These are phyloP conservation scores for Ispidina picta DNA, from an alignment of 2,797 vertebrate species.

Conservation along the genomic window DNA sequence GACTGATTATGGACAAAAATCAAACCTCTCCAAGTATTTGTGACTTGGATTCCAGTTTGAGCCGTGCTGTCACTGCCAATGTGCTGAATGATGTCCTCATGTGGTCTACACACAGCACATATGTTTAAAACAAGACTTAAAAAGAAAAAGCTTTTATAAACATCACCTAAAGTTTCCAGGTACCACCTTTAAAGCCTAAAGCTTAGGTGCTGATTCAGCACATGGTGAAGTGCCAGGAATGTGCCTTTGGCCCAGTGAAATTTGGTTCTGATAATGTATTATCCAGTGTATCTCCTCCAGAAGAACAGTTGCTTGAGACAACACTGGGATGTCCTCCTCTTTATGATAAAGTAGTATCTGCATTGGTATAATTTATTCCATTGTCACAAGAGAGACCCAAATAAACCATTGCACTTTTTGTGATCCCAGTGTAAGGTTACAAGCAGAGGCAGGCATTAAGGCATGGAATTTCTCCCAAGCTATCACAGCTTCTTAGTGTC, in stretches of 20 bases:
- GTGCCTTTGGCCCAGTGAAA: not conserved
- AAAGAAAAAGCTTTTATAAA: constrained; percentile 9
- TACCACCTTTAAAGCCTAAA: not conserved
- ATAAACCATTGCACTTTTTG: not conserved
- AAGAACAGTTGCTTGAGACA: not conserved
- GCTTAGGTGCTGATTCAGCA: not conserved
- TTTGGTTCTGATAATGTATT: not conserved
- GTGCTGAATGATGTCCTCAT: constrained; percentile 34
- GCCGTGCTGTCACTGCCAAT: not conserved
- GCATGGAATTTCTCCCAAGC: not conserved
- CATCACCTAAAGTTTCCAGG: not conserved
- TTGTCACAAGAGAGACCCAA: not conserved
- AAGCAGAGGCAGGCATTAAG: not conserved
- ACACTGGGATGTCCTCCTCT: not conserved
- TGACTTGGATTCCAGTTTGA: not conserved
- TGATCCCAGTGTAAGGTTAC: not conserved
- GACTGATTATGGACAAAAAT: not conserved
- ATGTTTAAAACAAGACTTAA: constrained; percentile 35
- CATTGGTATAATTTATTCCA: not conserved
- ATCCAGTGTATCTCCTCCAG: not conserved
- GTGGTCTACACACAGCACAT: not conserved
- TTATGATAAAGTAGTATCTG: not conserved
- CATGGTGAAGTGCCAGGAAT: not conserved
- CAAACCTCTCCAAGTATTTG: not conserved
- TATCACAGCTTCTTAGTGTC: not conserved